These are phyloP conservation scores for Atractosteus spatula DNA, from an alignment of 2,113 vertebrate genomes.

Conservation along the genomic window DNA sequence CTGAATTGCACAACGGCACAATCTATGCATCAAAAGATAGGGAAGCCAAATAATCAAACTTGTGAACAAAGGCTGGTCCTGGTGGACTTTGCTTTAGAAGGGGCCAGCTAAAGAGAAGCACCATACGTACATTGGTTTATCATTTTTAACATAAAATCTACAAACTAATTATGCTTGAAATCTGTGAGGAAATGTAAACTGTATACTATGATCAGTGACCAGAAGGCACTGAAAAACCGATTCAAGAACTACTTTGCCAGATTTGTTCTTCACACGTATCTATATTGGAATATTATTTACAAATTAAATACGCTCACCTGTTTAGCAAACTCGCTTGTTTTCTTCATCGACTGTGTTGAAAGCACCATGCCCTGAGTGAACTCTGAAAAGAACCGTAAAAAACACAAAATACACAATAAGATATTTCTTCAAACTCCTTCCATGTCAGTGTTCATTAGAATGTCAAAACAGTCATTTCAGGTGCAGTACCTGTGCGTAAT, in stretches of 20 bases:
- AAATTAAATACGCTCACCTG: conserved; percentile 25
- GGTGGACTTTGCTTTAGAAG: background rate
- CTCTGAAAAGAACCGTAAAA: conserved; percentile 49
- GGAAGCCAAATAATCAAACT: conserved; percentile 48
- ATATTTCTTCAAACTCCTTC: background rate
- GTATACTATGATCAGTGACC: too few relatives aligned
- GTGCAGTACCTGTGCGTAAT: conserved; percentile 71
- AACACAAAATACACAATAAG: background rate
- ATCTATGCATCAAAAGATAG: background rate
- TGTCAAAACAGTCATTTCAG: background rate
- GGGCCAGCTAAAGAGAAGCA: too few relatives aligned
- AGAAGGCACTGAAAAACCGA: too few relatives aligned
- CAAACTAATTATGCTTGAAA: too few relatives aligned
- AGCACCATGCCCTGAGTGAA: conserved; percentile 87
- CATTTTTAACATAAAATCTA: too few relatives aligned
- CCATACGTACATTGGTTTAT: too few relatives aligned
- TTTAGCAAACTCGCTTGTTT: conserved; percentile 58
- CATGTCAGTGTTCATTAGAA: too few relatives aligned
- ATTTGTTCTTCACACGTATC: too few relatives aligned
- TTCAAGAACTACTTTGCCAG: too few relatives aligned
- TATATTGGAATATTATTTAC: too few relatives aligned
- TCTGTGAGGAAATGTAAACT: too few relatives aligned
- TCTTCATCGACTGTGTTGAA: conserved; percentile 46
- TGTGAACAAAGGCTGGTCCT: conserved; percentile 47
- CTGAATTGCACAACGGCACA: conserved; percentile 9